A percentile compares a stretch with the other conserved stretches of the same genome.
Evolutionary conservation across 2,888 invertebrate genomes (phyloP).

Genomic region (Myathropa florea): DNA sequence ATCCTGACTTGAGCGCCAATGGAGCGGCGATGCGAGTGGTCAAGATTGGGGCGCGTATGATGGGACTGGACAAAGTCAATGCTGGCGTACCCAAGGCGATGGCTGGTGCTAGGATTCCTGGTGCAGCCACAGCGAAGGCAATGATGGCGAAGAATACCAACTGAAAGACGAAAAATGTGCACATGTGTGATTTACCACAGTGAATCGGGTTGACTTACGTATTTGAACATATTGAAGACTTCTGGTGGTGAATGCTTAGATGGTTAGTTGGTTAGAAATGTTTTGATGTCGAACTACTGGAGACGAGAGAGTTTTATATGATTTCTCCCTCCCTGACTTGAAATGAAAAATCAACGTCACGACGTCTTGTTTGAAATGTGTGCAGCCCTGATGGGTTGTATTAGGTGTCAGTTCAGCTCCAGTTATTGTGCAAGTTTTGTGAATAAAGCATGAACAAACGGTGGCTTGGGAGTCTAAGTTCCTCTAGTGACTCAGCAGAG

Average conservation of each 20-base stretch:
- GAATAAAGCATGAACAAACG: not conserved
- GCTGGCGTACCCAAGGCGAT: constrained; percentile 25
- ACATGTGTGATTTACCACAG: not conserved
- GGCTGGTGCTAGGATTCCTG: constrained; percentile 37
- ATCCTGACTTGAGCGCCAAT: constrained; percentile 35
- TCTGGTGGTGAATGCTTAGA: constrained; percentile 3
- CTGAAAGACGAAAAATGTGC: constrained; percentile 77
- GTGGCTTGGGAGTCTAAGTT: not conserved
- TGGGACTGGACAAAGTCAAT: constrained; percentile 41
- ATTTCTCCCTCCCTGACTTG: not conserved
- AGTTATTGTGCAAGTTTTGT: constrained; percentile 3
- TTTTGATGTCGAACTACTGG: constrained; percentile 25
- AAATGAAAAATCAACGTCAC: constrained; percentile 18
- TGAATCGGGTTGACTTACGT: constrained; percentile 73
- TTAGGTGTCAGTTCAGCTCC: constrained; percentile 44
- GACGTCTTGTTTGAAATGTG: not conserved
- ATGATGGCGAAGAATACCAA: constrained; percentile 81
- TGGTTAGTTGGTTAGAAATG: constrained; percentile 32
- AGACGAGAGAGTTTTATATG: constrained; percentile 45
- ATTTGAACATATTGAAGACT: constrained; percentile 82
- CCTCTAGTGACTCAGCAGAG: not conserved
- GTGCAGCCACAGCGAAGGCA: constrained; percentile 44
- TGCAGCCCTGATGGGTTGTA: constrained; percentile 19
- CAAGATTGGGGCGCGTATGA: constrained; percentile 49
- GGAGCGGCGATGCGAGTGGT: constrained; percentile 40